Evolutionary conservation across 2,113 vertebrate genomes (phyloP), one percentile per base, ranked within the genome.

Genomic region (Oryzias woworae): DNA sequence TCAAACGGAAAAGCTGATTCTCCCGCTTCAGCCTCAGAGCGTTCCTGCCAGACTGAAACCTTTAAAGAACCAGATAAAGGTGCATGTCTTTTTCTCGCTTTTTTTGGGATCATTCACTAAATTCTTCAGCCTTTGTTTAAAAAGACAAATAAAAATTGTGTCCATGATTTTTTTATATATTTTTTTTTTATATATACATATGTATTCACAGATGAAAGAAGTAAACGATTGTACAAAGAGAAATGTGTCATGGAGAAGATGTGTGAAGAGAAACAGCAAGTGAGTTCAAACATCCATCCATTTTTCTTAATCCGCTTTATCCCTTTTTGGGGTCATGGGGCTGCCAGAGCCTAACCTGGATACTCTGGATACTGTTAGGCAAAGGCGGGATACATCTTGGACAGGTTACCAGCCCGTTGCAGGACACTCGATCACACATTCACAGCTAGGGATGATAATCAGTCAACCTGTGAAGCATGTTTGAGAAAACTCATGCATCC

Each of bases 201-300:
- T 36, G 12, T 36, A 12, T 36, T 12, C 10, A 86, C 47, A 2
- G 16, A 69, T 0, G 75, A 85, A 17, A 68, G 54, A 26, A 76
- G 46, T 26, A 68, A 78, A 18, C 42, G 41, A 12, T 75, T 93
- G 7, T 77, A 82, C 65, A 85, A 75, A 62, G 90, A 90, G 10
- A 92, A 91, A 78, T 82, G 81, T 65, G 84, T 77, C 4, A 14
- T 89, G 2, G 90, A 93, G 80, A 86, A 81, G 18, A 86, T 92
- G 10, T 93, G 92, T 61, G 82, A 88, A 58, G 90, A 94, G 28
- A 95, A 93, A 68, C 92, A 95, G 58, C 82, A 94, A 94, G 95
- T 96, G 7, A 55, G 13, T 23, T 0, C 3, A 22, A 28, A 5
- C 26, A 28, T 28, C 20, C 20, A 20, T 20, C 20, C 20, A 20